Evolutionary conservation across 2,797 vertebrate species (phyloP).

Genomic region (Micromesistius poutassou): DNA sequence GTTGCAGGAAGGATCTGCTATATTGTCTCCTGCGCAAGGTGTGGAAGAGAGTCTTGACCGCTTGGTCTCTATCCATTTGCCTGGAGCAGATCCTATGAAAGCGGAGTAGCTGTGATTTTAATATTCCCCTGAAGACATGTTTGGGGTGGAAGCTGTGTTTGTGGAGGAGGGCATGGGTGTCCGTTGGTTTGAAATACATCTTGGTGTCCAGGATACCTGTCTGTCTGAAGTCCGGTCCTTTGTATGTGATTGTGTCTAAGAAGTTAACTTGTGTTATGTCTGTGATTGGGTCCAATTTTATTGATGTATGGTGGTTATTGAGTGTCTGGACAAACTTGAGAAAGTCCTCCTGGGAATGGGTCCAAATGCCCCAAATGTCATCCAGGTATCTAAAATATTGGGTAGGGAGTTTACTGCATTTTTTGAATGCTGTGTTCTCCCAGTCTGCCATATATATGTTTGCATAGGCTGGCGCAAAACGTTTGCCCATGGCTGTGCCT

Average conservation of each 20-base stretch:
- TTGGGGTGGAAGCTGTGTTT: not conserved
- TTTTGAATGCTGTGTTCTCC: not conserved
- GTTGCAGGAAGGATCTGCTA: not conserved
- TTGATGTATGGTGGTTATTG: constrained; percentile 7
- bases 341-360: not conserved
- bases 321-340: not conserved
- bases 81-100: not conserved
- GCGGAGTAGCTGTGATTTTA: not conserved
- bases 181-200: not conserved
- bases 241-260: not conserved
- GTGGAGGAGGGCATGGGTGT: not conserved
- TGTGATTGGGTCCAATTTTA: not conserved
- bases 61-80: not conserved
- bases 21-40: not conserved
- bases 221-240: not conserved
- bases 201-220: not conserved
- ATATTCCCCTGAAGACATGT: not conserved
- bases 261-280: not conserved
- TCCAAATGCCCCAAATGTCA: too few relatives aligned
- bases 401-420: not conserved
- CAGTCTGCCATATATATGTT: constrained; percentile 23
- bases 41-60: not conserved
- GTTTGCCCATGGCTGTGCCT: constrained; percentile 28
- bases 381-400: constrained; percentile 15
- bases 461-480: constrained; percentile 18